Percentiles rank a stretch among this genome's conserved stretches.
Conservation (phyloP, 1,140 invertebrate genomes). For the Drosophila repletoides region DNA sequence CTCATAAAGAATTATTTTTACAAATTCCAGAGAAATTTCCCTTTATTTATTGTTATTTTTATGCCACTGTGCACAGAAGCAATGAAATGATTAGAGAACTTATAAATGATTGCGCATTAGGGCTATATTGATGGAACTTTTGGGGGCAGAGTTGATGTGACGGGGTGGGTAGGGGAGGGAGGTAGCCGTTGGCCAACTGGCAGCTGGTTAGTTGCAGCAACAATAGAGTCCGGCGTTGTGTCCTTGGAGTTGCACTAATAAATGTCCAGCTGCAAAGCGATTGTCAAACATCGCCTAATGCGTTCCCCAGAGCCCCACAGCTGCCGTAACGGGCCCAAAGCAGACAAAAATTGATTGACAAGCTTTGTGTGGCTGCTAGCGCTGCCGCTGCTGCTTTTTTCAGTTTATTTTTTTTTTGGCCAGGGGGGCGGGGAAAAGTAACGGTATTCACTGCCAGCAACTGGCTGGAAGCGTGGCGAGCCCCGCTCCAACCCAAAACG, state of each 20-base stretch:
- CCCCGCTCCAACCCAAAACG: too few species aligned
- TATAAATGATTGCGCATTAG: slow-evolving; percentile 68
- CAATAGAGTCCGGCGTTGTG: slow-evolving; percentile 28
- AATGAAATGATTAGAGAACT: slow-evolving; percentile 63
- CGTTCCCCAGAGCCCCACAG: slow-evolving; percentile 23
- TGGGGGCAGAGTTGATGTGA: too few species aligned
- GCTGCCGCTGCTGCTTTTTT: too few species aligned
- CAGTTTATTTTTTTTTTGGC: too few species aligned
- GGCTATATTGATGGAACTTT: slow-evolving; percentile 48
- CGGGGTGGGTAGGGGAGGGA: too few species aligned
- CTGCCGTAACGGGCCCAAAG: slow-evolving; percentile 24
- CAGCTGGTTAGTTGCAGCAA: slow-evolving; percentile 25
- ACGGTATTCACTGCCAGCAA: slow-evolving; percentile 17
- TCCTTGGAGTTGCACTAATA: slow-evolving; percentile 73
- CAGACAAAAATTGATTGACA: slow-evolving; percentile 78
- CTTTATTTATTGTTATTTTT: too few species aligned
- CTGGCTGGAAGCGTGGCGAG: too few species aligned
- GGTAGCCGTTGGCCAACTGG: slow-evolving; percentile 32
- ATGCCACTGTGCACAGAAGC: slow-evolving; percentile 15
- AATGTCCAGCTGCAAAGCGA: slow-evolving; percentile 67
- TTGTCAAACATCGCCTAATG: slow-evolving; percentile 66
- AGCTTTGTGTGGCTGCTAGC: slow-evolving; percentile 56
- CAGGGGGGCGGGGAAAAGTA: not conserved
- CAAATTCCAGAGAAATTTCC: too few species aligned
- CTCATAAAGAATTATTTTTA: too few species aligned